These are phyloP conservation scores for Lophotriccus pileatus DNA, from an alignment of 2,797 vertebrate genomes.

Conservation along the genomic window DNA sequence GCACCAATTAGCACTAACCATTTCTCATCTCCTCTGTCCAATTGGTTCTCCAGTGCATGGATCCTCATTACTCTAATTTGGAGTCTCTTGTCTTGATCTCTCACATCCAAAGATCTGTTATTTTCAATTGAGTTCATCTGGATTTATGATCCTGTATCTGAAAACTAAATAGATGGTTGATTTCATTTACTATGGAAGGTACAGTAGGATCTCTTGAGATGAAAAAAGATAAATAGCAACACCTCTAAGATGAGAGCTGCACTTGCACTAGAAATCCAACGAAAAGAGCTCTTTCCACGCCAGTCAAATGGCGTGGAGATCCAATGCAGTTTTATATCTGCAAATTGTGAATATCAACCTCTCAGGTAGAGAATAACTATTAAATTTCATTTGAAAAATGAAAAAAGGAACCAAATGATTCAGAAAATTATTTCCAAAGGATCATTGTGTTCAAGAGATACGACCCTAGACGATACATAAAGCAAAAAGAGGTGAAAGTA, in stretches of 20 bases:
- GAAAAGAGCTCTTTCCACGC: not conserved
- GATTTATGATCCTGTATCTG: not conserved
- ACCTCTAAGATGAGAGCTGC: no score
- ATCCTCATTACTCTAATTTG: not conserved
- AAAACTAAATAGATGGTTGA: not conserved
- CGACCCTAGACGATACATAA: not conserved
- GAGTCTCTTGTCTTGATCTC: no score
- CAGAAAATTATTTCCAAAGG: not conserved
- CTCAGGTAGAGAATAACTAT: not conserved
- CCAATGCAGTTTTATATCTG: not conserved
- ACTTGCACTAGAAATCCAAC: not conserved
- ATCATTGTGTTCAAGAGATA: not conserved
- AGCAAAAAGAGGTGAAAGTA: not conserved
- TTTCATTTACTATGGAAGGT: not conserved
- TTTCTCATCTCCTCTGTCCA: not conserved
- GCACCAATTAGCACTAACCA: not conserved
- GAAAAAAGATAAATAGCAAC: not conserved
- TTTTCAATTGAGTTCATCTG: not conserved
- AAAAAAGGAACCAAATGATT: not conserved
- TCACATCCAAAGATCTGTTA: not conserved
- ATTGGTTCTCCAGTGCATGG: not conserved
- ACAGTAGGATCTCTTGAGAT: not conserved
- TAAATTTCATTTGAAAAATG: not conserved
- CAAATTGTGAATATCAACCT: not conserved
- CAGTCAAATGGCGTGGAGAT: not conserved